These are phyloP conservation scores for Meteorus colon DNA, from an alignment of 2,888 invertebrate genomes.

Conservation along the genomic window DNA sequence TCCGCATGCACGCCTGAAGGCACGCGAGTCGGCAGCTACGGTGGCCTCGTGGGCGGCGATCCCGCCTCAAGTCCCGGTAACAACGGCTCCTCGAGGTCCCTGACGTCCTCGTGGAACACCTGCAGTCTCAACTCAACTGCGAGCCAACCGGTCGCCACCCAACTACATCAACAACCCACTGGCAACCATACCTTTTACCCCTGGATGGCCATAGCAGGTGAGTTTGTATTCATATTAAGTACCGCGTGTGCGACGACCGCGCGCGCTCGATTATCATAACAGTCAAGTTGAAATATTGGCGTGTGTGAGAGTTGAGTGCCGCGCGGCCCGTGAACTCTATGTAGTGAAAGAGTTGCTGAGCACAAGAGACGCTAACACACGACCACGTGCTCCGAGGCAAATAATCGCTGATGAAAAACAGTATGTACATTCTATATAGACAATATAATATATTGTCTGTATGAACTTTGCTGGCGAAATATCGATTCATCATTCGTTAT, in stretches of 20 bases:
- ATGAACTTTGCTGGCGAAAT: neutral
- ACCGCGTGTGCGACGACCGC: slow-evolving; percentile 16
- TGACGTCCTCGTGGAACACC: slow-evolving; percentile 90
- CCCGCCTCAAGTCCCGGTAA: slow-evolving; percentile 84
- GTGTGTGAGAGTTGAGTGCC: slow-evolving; percentile 48
- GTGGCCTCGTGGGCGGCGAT: slow-evolving; percentile 85
- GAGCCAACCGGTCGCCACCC: slow-evolving; percentile 85
- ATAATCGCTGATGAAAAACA: neutral
- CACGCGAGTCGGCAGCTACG: slow-evolving; percentile 85
- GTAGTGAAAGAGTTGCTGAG: slow-evolving; percentile 3
- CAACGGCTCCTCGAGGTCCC: slow-evolving; percentile 77
- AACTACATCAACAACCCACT: slow-evolving; percentile 89
- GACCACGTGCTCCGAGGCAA: slow-evolving; percentile 23
- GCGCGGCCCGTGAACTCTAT: slow-evolving; percentile 28
- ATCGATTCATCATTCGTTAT: neutral
- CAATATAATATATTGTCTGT: neutral
- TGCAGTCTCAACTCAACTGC: slow-evolving; percentile 89
- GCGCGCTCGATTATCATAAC: slow-evolving; percentile 65
- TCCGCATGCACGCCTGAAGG: slow-evolving; percentile 91
- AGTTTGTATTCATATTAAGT: slow-evolving; percentile 72
- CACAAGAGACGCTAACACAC: slow-evolving; percentile 1
- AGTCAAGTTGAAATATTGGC: slow-evolving; percentile 64
- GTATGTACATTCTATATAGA: neutral
- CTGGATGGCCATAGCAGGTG: slow-evolving; percentile 99
- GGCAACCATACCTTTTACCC: slow-evolving; percentile 96